A percentile compares a stretch with the other conserved stretches of the same genome.
phyloP scores from a whole-genome alignment of 2,113 vertebrate species.

The Gnathonemus longibarbis region DNA sequence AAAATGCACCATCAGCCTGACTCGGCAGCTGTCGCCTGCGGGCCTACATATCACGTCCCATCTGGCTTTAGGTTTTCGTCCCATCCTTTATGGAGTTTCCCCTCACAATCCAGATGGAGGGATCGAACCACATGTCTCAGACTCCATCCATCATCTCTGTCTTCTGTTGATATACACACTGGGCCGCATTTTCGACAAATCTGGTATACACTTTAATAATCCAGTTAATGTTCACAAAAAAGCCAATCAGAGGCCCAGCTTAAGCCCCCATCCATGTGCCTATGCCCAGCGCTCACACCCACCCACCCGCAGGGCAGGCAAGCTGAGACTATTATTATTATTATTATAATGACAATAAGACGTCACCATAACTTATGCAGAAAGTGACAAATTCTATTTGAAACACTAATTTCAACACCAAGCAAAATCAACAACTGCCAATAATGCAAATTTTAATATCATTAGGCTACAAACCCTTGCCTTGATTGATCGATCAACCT shows the following conservation, averaged over 20 bases:
- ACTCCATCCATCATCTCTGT: neutral
- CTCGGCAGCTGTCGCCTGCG: neutral
- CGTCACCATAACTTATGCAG: neutral
- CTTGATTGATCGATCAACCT: neutral
- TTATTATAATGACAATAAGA: neutral
- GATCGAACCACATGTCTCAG: neutral
- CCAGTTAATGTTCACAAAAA: neutral
- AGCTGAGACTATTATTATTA: no score
- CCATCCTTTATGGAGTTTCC: neutral
- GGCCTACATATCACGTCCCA: neutral
- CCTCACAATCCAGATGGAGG: neutral
- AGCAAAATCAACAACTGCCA: neutral
- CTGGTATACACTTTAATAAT: neutral
- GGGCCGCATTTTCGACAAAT: neutral
- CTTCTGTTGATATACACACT: neutral
- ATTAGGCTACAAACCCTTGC: neutral
- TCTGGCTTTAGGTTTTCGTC: neutral
- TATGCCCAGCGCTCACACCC: neutral
- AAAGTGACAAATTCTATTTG: neutral
- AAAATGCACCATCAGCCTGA: neutral
- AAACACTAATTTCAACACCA: neutral
- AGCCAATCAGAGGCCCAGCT: neutral
- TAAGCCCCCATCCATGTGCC: no score
- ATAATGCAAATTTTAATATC: neutral
- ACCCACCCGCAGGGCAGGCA: neutral